phyloP scores from a whole-genome alignment of 2,888 invertebrate genomes.

The Sylvicola fuscatus region DNA sequence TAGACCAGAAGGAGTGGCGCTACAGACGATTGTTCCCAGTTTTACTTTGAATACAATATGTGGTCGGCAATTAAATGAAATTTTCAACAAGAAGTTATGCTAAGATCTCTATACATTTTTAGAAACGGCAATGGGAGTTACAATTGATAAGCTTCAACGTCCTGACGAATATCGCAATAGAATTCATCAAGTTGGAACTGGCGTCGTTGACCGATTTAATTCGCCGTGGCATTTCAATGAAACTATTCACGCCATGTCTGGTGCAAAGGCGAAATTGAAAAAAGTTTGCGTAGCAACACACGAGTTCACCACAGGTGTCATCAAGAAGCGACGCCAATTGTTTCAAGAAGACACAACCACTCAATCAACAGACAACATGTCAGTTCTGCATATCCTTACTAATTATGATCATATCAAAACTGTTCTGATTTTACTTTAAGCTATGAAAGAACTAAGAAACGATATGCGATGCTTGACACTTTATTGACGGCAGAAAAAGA shows the following conservation, averaged over 20 bases:
- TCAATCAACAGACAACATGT: no score
- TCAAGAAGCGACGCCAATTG: no score
- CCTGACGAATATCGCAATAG: constrained; percentile 35
- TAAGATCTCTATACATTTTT: background rate
- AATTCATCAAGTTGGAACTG: constrained; percentile 27
- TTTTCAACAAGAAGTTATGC: background rate
- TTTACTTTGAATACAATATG: constrained; percentile 44
- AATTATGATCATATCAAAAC: no score
- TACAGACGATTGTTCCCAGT: constrained; percentile 30
- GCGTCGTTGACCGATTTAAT: constrained; percentile 22
- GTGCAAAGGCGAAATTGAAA: constrained; percentile 28
- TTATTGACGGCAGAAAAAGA: constrained; percentile 29
- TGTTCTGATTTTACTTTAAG: constrained; percentile 1
- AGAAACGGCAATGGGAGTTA: constrained; percentile 49
- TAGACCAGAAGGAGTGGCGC: constrained; percentile 20
- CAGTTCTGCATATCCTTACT: no score
- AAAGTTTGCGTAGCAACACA: constrained; percentile 7
- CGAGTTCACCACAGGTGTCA: no score
- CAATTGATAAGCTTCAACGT: constrained; percentile 26
- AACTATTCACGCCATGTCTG: constrained; percentile 30
- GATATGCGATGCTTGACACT: constrained; percentile 34
- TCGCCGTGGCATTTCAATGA: constrained; percentile 35
- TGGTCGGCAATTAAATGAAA: constrained; percentile 25
- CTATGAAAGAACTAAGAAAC: constrained; percentile 16
- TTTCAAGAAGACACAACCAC: no score